A percentile compares a stretch with the other conserved stretches of the same genome.
Evolutionary conservation across 2,113 vertebrate species (phyloP).

Genomic region (Holacanthus passer): DNA sequence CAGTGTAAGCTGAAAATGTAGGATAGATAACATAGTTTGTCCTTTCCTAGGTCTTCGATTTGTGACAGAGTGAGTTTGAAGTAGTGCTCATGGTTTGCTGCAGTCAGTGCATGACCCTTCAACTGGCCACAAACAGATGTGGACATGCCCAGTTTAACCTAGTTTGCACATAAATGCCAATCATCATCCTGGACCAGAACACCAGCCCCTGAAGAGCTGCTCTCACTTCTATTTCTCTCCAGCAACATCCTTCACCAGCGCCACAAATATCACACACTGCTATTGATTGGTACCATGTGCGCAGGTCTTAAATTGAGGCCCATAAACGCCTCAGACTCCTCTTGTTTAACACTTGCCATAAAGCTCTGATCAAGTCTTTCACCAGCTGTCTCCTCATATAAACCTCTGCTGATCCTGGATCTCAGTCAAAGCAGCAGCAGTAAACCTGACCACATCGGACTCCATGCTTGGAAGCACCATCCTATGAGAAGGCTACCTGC

Average conservation of each 20-base stretch:
- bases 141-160: slow-evolving; percentile 18
- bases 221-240: slow-evolving; percentile 6
- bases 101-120: background rate
- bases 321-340: slow-evolving; percentile 25
- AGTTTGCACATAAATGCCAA: slow-evolving; percentile 30
- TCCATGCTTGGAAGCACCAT: background rate
- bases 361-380: background rate
- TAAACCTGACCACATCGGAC: background rate
- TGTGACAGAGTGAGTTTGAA: background rate
- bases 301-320: background rate
- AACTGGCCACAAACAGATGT: slow-evolving; percentile 1
- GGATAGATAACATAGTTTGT: background rate
- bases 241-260: background rate
- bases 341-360: background rate
- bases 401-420: slow-evolving; percentile 1
- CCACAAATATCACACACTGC: slow-evolving; percentile 7
- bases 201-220: background rate
- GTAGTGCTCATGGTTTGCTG: background rate
- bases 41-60: background rate
- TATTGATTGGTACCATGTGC: slow-evolving; percentile 15
- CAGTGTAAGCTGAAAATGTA: background rate
- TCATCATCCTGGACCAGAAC: slow-evolving; percentile 13
- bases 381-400: slow-evolving; percentile 16
- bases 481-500: background rate
- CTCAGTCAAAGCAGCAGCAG: background rate